phyloP scores from a whole-genome alignment of 1,140 invertebrate species.

The Linepithema humile region DNA sequence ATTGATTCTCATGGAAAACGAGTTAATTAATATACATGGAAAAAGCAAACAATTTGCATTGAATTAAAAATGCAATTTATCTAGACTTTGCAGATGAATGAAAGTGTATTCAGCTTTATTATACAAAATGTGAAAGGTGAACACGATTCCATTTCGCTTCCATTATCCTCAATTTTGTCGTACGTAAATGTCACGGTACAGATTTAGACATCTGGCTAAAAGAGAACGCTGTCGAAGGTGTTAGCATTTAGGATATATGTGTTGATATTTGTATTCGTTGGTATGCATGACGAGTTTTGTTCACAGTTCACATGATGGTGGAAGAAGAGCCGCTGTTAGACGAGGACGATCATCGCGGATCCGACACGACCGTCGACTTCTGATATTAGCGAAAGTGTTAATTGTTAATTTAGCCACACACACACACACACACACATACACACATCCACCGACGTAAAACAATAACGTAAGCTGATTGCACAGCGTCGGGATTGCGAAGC shows the following conservation, averaged over 20 bases:
- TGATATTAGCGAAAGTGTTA: slow-evolving; percentile 69
- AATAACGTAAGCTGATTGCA: too few relatives aligned
- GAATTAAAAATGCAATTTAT: not conserved
- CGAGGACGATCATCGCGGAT: slow-evolving; percentile 79
- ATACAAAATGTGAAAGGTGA: not conserved
- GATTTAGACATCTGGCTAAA: not conserved
- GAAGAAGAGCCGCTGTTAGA: slow-evolving; percentile 80
- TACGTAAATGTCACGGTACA: not conserved
- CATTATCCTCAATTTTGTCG: not conserved
- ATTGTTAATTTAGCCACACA: slow-evolving; percentile 4
- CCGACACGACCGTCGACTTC: slow-evolving; percentile 79
- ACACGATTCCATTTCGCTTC: not conserved
- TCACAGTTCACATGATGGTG: slow-evolving; percentile 81
- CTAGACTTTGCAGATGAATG: not conserved
- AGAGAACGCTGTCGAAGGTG: not conserved
- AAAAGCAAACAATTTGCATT: not conserved
- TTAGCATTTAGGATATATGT: slow-evolving; percentile 14
- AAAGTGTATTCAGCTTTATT: not conserved
- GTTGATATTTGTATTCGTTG: slow-evolving; percentile 68
- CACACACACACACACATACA: too few relatives aligned
- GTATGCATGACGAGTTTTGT: slow-evolving; percentile 82
- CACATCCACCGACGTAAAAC: slow-evolving; percentile 3
- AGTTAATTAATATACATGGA: not conserved
- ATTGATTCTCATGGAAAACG: not conserved
- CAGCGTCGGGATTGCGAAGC: not conserved